Percentiles rank a stretch among this genome's conserved stretches.
These are phyloP conservation scores for Tetraodon nigroviridis DNA, from an alignment of 2,113 vertebrate genomes.

Conservation along the genomic window DNA sequence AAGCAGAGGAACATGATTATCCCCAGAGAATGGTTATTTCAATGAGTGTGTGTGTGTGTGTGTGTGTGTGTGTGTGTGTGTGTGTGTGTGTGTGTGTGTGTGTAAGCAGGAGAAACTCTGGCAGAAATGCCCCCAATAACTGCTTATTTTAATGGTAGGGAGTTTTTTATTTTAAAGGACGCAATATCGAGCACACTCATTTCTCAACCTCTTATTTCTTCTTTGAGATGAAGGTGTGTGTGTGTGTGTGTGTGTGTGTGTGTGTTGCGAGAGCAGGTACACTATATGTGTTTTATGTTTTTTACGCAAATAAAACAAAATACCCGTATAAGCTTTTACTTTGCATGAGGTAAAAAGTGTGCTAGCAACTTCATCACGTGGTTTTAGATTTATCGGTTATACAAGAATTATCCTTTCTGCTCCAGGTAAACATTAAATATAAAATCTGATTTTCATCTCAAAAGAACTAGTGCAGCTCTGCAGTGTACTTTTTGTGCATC, in stretches of 20 bases:
- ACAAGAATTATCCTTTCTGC: slow-evolving; percentile 31
- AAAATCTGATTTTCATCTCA: slow-evolving; percentile 18
- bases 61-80: slow-evolving; percentile 9
- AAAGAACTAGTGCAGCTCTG: slow-evolving; percentile 34
- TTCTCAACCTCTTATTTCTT: slow-evolving; percentile 14
- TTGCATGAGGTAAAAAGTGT: slow-evolving; percentile 32
- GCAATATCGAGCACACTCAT: slow-evolving; percentile 52
- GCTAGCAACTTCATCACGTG: slow-evolving; percentile 40
- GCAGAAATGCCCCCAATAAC: slow-evolving; percentile 45
- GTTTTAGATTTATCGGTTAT: slow-evolving; percentile 52
- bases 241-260: background rate
- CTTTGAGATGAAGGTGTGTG: slow-evolving; percentile 3
- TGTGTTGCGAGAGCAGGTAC: slow-evolving; percentile 11
- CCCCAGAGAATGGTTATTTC: slow-evolving; percentile 41
- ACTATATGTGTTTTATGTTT: slow-evolving; percentile 27
- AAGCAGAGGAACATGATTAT: slow-evolving; percentile 58
- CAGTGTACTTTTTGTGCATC: slow-evolving; percentile 15
- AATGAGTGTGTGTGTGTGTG: slow-evolving; percentile 3
- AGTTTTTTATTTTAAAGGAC: slow-evolving; percentile 38
- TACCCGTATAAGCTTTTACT: slow-evolving; percentile 30
- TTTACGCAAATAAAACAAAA: slow-evolving; percentile 15
- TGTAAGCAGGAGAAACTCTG: slow-evolving; percentile 2
- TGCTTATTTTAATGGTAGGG: slow-evolving; percentile 47
- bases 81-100: slow-evolving; percentile 13
- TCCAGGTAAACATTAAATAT: slow-evolving; percentile 44